These are phyloP conservation scores for Chondrilla cf. caribensis DNA, from an alignment of 37 sponge, comb jelly and placozoan species.

Conservation along the genomic window DNA sequence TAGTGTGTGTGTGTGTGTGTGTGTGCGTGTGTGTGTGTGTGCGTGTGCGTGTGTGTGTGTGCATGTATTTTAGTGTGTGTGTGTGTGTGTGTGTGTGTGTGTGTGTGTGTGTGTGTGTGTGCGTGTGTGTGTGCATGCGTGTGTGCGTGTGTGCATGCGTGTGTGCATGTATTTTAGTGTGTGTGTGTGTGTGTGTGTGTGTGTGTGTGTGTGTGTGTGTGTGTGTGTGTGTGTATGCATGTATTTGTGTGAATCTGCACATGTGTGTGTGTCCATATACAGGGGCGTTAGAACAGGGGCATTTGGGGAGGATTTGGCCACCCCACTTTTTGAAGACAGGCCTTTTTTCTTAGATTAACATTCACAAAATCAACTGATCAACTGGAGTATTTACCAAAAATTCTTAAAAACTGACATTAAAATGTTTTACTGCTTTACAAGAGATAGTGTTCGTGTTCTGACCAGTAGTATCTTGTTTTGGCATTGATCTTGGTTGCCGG, in stretches of 20 bases:
- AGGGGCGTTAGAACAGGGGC: slow-evolving; percentile 54
- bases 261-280: slow-evolving; percentile 2
- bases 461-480: too few species aligned
- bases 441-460: too few species aligned
- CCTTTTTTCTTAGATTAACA: too few species aligned
- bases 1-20: slow-evolving; percentile 41
- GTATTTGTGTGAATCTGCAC: background rate
- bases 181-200: background rate
- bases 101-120: slow-evolving; percentile 38
- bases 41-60: slow-evolving; percentile 16
- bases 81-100: slow-evolving; percentile 39
- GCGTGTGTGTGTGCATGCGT: slow-evolving; percentile 33
- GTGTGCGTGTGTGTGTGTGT: slow-evolving; percentile 29
- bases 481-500: too few species aligned
- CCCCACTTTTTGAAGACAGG: too few species aligned
- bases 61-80: background rate
- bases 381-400: too few species aligned
- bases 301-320: too few species aligned
- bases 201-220: slow-evolving; percentile 6
- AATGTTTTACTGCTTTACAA: too few species aligned
- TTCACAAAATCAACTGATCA: too few species aligned
- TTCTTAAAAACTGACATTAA: too few species aligned
- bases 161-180: background rate
- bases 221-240: slow-evolving; percentile 6
- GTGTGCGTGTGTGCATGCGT: slow-evolving; percentile 11